Evolutionary conservation across 2,888 invertebrate species (phyloP).

Genomic region (Cerceris rybyensis): DNA sequence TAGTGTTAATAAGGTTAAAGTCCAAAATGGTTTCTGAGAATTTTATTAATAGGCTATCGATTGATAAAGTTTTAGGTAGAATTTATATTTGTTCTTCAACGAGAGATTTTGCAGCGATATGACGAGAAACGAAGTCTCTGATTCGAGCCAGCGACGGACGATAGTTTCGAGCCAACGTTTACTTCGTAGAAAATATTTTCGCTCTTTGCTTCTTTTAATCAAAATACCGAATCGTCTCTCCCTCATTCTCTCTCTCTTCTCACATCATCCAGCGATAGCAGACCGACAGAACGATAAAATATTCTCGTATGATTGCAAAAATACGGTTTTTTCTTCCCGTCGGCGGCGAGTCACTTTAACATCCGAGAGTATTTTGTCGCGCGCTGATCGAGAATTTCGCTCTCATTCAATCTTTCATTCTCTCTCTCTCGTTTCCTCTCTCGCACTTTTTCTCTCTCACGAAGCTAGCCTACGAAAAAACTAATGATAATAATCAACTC

Average conservation of each 20-base stretch:
- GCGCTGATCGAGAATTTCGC: background rate
- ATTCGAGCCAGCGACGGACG: background rate
- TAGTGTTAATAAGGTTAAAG: too few relatives aligned
- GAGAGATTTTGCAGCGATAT: background rate
- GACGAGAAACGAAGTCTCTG: background rate
- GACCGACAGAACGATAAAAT: too few relatives aligned
- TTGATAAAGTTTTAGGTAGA: too few relatives aligned
- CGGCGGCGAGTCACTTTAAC: too few relatives aligned
- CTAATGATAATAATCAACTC: constrained; percentile 39
- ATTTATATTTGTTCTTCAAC: background rate
- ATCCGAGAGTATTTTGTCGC: too few relatives aligned
- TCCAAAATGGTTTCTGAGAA: too few relatives aligned
- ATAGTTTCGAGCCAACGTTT: background rate
- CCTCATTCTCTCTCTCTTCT: constrained; percentile 4
- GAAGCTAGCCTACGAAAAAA: constrained; percentile 38
- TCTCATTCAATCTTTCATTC: background rate
- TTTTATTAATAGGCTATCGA: too few relatives aligned
- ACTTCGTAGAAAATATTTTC: constrained; percentile 48
- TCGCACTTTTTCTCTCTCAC: constrained; percentile 10
- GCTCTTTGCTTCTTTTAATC: constrained; percentile 27
- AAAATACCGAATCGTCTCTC: constrained; percentile 47
- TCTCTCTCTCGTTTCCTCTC: background rate
- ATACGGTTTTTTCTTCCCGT: too few relatives aligned
- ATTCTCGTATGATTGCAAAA: too few relatives aligned
- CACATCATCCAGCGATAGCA: background rate